Base-by-base conservation (phyloP, 2,888 invertebrate species). In the Drosophila percnosoma region DNA sequence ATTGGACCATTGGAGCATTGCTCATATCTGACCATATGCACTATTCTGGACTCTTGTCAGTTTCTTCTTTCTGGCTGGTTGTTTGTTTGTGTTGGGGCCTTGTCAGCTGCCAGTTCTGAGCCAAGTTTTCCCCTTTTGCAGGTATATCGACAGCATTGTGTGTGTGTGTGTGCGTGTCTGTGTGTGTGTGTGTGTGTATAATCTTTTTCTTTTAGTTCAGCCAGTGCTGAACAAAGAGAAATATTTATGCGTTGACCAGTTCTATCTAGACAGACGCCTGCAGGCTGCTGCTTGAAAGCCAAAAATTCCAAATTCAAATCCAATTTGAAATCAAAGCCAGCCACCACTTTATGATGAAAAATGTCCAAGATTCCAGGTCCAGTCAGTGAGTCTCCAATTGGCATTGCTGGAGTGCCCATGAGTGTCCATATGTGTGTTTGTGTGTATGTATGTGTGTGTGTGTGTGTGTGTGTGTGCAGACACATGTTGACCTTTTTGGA, bases 1-100 rank as follows among this genome's bases (percentile, higher is more conserved):
- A 81, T 91, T 90, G 81, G 90, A 83, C 87, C 83, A 87, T 73
- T 91, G 87, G 85, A 84, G 81, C 91, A 81, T 91, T 90, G 81
- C 80, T 89, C 91, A 91, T 89, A 87, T 85, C 78, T 80, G 77
- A 52, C 61, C 68, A 38, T 38, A 27, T 45, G 24, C 45, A 63
- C 24, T 38, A 10, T 34, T 18, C 27, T 21, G 45, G 15, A 2
- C 24, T 5, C 24, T 38, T 48, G 62, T 10, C 65, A 10, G 51
- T 40, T 18, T 38, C 40, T 45, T 38, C 51, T 36, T 18, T 10
- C 40, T 58, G 40, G 48, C 59, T 63, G 58, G 21, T 55, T 60
- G 51, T 33, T 72, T 75, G 64, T 64, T 68, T 78, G 75, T 81
- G 72, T 57, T 58, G 52, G 55, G 51, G 68, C 33, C 40, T 40